phyloP scores from a whole-genome alignment of 2,797 vertebrate genomes.

The Acipenser oxyrinchus region DNA sequence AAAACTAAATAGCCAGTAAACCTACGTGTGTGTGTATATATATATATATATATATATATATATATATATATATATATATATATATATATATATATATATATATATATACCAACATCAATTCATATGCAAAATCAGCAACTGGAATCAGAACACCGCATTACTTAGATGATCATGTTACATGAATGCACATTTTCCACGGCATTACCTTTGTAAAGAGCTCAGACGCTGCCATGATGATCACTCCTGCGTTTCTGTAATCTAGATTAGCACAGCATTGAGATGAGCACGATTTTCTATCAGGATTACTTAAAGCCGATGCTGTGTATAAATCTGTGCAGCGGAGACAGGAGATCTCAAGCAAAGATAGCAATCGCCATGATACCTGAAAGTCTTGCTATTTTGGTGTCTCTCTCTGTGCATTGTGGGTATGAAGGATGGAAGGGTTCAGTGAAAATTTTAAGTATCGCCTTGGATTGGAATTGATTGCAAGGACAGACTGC shows the following conservation, averaged over 20 bases:
- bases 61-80: too few relatives aligned
- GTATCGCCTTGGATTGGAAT: constrained; percentile 10
- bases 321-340: background rate
- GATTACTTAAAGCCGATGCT: constrained; percentile 12
- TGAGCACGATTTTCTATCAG: constrained; percentile 13
- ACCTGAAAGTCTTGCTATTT: constrained; percentile 38
- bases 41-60: too few relatives aligned
- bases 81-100: too few relatives aligned
- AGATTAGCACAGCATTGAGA: constrained; percentile 35
- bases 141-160: background rate
- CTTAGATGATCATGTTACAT: background rate
- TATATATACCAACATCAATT: too few relatives aligned
- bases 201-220: constrained; percentile 93
- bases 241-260: constrained; percentile 40
- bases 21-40: too few relatives aligned
- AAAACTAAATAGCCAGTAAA: too few relatives aligned
- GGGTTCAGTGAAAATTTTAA: constrained; percentile 40
- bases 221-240: constrained; percentile 77
- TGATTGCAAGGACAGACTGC: constrained; percentile 24
- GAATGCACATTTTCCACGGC: constrained; percentile 1
- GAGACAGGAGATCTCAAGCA: constrained; percentile 21
- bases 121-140: background rate
- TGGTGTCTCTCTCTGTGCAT: constrained; percentile 60
- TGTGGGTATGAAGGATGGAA: constrained; percentile 64
- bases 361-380: constrained; percentile 43